These are phyloP conservation scores for Pollimyrus isidori DNA, from an alignment of 2,113 vertebrate species.

Conservation along the genomic window DNA sequence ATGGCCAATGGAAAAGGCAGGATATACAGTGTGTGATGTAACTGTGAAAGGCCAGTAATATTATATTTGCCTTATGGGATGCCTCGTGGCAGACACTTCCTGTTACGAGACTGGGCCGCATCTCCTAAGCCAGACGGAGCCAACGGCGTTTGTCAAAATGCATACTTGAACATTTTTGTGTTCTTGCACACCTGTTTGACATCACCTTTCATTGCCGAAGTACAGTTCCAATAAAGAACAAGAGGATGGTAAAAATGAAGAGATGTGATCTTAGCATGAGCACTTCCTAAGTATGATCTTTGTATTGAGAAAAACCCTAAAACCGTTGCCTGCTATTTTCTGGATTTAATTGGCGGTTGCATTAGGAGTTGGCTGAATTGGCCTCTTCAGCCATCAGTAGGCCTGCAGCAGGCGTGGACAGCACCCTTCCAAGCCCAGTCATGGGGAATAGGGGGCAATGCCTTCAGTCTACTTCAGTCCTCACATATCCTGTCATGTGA, in stretches of 20 bases:
- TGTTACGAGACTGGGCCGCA: background rate
- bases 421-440: too few relatives aligned
- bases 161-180: background rate
- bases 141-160: background rate
- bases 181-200: background rate
- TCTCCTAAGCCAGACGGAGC: background rate
- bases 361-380: background rate
- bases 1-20: background rate
- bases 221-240: background rate
- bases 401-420: too few relatives aligned
- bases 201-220: background rate
- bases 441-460: background rate
- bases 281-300: background rate
- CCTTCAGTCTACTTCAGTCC: background rate
- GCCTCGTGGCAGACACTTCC: background rate
- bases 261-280: background rate
- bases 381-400: too few relatives aligned
- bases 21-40: background rate
- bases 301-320: background rate
- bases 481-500: background rate
- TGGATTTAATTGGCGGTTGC: background rate
- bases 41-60: background rate
- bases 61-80: background rate
- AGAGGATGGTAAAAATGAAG: background rate
- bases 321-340: background rate